Evolutionary conservation across 2,113 vertebrate genomes (phyloP).

Genomic region (Rhipidura dahli): DNA sequence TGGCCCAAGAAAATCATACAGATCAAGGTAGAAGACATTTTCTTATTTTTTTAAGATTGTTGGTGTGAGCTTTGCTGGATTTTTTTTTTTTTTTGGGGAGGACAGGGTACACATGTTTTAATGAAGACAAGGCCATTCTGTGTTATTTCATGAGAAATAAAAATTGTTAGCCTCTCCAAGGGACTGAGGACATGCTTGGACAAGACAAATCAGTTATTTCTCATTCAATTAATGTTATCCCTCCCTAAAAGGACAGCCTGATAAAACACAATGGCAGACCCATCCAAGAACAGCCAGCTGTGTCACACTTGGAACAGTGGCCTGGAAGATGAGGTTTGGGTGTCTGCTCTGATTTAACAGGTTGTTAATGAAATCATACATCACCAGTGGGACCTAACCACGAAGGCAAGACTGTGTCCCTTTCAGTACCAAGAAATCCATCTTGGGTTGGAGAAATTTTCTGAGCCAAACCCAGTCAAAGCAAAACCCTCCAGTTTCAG

Average conservation of each 20-base stretch:
- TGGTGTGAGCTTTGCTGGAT: fast-evolving
- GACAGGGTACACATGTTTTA: not conserved
- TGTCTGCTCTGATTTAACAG: not conserved
- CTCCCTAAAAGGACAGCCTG: not conserved
- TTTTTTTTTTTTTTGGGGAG: not conserved
- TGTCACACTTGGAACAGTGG: not conserved
- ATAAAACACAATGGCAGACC: not conserved
- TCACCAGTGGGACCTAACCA: not conserved
- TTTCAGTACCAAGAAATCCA: not conserved
- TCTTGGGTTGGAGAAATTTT: not conserved
- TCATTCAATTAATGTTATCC: not conserved
- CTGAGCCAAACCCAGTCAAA: not conserved
- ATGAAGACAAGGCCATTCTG: not conserved
- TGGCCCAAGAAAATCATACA: not conserved
- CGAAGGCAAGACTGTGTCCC: not conserved
- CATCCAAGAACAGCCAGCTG: not conserved
- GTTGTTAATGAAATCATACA: not conserved
- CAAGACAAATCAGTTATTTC: not conserved
- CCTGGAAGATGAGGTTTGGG: not conserved
- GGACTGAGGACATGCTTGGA: not conserved
- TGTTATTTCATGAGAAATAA: not conserved
- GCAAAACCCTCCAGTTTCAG: not conserved
- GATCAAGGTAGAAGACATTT: not conserved
- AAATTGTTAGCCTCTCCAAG: not conserved
- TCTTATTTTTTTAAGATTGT: not conserved